These are phyloP conservation scores for Elmis aenea DNA, from an alignment of 2,888 invertebrate genomes.

Conservation along the genomic window DNA sequence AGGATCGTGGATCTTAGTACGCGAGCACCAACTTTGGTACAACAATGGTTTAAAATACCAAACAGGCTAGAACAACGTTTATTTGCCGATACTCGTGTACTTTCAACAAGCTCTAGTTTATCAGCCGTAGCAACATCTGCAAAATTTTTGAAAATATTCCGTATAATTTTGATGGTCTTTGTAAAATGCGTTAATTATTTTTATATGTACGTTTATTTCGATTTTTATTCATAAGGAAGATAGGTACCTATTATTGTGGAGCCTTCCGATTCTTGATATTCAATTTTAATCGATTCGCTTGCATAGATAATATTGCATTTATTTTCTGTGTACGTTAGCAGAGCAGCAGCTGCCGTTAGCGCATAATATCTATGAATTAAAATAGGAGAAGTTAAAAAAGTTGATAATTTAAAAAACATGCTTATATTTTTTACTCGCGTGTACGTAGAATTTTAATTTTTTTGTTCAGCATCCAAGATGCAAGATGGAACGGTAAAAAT, in stretches of 20 bases:
- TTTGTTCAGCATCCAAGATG: too few species aligned
- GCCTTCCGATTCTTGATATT: conserved; percentile 76
- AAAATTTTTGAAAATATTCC: conserved; percentile 28
- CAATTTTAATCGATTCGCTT: conserved; percentile 70
- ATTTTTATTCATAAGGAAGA: too few species aligned
- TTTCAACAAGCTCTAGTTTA: conserved; percentile 65
- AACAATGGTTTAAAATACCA: conserved; percentile 63
- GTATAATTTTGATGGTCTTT: too few species aligned
- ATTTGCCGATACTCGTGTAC: conserved; percentile 48
- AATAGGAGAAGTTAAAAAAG: neutral
- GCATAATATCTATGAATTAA: conserved; percentile 69
- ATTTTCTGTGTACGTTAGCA: conserved; percentile 79
- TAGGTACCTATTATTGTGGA: conserved; percentile 78
- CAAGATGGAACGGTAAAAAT: too few species aligned
- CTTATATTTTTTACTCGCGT: too few species aligned
- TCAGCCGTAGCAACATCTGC: conserved; percentile 78
- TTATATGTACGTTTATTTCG: too few species aligned
- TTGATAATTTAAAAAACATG: too few species aligned
- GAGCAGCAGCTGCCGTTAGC: conserved; percentile 76
- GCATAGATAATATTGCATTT: conserved; percentile 71
- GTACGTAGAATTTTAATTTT: too few species aligned
- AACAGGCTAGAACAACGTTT: conserved; percentile 53
- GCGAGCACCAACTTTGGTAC: conserved; percentile 69
- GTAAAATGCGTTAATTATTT: too few species aligned
- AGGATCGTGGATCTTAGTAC: conserved; percentile 74